A percentile compares a stretch with the other conserved stretches of the same genome.
phyloP scores from a whole-genome alignment of 2,888 invertebrate species.

The Chymomyza procnemis region DNA sequence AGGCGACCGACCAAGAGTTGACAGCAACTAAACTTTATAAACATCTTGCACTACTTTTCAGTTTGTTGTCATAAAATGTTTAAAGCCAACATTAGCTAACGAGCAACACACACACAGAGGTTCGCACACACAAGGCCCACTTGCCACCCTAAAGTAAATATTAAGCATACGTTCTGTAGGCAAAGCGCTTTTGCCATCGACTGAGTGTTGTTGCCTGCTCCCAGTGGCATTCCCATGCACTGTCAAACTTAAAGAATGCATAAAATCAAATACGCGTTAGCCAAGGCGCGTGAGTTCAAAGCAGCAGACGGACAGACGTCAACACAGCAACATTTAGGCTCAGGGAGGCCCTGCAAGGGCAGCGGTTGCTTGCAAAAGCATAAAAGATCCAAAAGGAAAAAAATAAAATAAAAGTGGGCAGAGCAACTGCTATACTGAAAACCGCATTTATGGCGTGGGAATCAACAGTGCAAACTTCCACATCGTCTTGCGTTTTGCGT shows the following conservation, averaged over 20 bases:
- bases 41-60: not conserved
- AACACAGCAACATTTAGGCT: not conserved
- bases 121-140: too few species aligned
- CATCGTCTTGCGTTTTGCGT: not conserved
- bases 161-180: slow-evolving; percentile 64
- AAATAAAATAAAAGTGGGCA: not conserved
- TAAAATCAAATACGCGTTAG: slow-evolving; percentile 35
- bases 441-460: slow-evolving; percentile 64
- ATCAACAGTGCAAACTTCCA: slow-evolving; percentile 39
- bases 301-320: slow-evolving; percentile 4
- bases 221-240: not conserved
- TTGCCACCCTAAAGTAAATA: slow-evolving; percentile 35
- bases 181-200: not conserved
- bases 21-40: slow-evolving; percentile 46
- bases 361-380: not conserved
- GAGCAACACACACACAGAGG: slow-evolving; percentile 32
- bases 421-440: slow-evolving; percentile 10
- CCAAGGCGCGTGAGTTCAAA: slow-evolving; percentile 11
- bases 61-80: slow-evolving; percentile 42
- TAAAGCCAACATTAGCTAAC: slow-evolving; percentile 59
- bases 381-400: not conserved
- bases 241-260: slow-evolving; percentile 39
- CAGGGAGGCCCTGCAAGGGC: not conserved
- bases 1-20: slow-evolving; percentile 21
- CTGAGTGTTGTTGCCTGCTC: not conserved